phyloP scores from a whole-genome alignment of 1,140 invertebrate genomes.

The Argopecten irradians region DNA sequence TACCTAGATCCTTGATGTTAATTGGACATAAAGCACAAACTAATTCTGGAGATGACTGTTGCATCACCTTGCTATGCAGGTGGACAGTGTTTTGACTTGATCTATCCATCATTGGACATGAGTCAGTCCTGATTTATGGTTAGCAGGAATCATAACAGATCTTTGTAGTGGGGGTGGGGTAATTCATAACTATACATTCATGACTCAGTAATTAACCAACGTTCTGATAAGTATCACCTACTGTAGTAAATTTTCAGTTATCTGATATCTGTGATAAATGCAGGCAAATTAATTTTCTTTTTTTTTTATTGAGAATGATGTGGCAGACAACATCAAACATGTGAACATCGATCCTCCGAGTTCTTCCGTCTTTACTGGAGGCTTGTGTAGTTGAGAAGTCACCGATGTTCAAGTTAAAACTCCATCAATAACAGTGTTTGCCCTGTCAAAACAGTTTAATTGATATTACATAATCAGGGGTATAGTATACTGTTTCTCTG shows the following conservation, averaged over 20 bases:
- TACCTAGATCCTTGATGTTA: too few relatives aligned
- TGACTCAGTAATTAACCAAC: neutral
- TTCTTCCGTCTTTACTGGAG: neutral
- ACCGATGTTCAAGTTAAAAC: neutral
- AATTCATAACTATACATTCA: too few relatives aligned
- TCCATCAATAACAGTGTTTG: neutral
- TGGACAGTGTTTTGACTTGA: neutral
- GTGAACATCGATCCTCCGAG: neutral
- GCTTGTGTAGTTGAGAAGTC: neutral
- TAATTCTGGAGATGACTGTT: too few relatives aligned
- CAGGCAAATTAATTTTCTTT: neutral
- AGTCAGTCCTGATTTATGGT: neutral
- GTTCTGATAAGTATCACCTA: neutral
- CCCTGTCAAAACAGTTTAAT: neutral
- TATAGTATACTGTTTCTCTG: neutral
- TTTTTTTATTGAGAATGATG: neutral
- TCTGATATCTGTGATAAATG: neutral
- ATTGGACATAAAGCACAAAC: too few relatives aligned
- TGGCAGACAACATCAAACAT: neutral
- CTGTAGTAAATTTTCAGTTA: neutral
- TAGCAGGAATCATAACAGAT: neutral
- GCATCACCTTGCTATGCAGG: too few relatives aligned
- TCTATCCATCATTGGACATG: neutral
- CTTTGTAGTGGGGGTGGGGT: neutral
- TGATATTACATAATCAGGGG: neutral